phyloP scores from a whole-genome alignment of 64 coral and sea anemone genomes.

The Pachyseris speciosa region DNA sequence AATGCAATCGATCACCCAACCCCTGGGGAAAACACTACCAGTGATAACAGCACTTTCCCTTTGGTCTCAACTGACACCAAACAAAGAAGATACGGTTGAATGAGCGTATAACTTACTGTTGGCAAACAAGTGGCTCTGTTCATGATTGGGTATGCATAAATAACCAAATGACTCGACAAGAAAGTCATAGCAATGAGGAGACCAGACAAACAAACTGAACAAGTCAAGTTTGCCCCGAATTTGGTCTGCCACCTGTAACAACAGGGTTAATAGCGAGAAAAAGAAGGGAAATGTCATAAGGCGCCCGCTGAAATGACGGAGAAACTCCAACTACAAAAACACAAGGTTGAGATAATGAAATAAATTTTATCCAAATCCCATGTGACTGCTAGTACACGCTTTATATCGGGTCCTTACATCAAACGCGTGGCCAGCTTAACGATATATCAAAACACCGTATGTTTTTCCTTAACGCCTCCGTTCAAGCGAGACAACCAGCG shows the following conservation, averaged over 20 bases:
- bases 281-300: no score
- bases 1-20: neutral
- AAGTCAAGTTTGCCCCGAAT: no score
- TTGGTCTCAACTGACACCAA: neutral
- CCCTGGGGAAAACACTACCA: neutral
- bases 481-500: neutral
- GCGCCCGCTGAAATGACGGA: no score
- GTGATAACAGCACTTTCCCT: no score
- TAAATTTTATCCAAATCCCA: neutral
- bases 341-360: neutral
- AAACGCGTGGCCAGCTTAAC: neutral
- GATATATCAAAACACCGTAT: neutral
- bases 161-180: neutral
- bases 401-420: neutral
- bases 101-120: neutral
- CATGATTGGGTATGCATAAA: neutral
- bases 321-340: no score
- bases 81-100: neutral
- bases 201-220: no score
- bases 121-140: neutral
- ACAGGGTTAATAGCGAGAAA: no score
- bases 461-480: neutral
- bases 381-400: neutral
- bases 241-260: no score
- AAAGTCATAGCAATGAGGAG: no score